Conservation (phyloP, 2,113 vertebrate genomes). For the Syrrhaptes paradoxus region DNA sequence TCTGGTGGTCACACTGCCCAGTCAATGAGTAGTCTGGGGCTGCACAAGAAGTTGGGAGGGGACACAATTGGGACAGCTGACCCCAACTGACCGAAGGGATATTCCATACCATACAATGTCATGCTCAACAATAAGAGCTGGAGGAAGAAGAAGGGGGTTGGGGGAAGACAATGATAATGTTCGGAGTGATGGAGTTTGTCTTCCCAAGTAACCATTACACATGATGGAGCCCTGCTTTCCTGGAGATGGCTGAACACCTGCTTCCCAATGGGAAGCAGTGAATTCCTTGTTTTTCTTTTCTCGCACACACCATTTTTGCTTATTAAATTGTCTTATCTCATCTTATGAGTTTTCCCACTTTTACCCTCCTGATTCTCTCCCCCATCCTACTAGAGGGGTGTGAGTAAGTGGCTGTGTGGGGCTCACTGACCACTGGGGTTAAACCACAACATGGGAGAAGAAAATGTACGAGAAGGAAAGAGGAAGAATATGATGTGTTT, state of each 20-base stretch:
- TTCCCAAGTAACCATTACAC: not conserved
- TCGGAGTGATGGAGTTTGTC: rapidly evolving
- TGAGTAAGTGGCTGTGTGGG: rapidly evolving
- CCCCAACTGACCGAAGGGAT: rapidly evolving
- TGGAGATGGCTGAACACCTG: not conserved
- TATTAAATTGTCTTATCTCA: not conserved
- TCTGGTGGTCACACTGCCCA: not conserved
- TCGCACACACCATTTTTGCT: rapidly evolving
- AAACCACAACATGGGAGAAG: rapidly evolving
- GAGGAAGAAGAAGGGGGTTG: not conserved
- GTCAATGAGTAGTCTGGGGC: rapidly evolving
- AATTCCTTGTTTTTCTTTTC: not conserved
- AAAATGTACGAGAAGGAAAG: not conserved
- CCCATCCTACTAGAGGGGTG: too few relatives aligned
- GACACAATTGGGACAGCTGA: not conserved
- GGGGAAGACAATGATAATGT: too few relatives aligned
- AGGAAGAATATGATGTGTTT: not conserved
- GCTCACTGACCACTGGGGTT: not conserved
- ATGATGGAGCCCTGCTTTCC: too few relatives aligned
- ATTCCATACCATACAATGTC: rapidly evolving
- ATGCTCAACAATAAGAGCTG: not conserved
- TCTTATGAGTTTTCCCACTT: not conserved
- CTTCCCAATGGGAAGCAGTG: rapidly evolving
- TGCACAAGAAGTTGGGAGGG: rapidly evolving
- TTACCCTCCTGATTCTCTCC: not conserved